These are phyloP conservation scores for Propithecus coquereli DNA, from an alignment of 2,113 vertebrate genomes.

Conservation along the genomic window DNA sequence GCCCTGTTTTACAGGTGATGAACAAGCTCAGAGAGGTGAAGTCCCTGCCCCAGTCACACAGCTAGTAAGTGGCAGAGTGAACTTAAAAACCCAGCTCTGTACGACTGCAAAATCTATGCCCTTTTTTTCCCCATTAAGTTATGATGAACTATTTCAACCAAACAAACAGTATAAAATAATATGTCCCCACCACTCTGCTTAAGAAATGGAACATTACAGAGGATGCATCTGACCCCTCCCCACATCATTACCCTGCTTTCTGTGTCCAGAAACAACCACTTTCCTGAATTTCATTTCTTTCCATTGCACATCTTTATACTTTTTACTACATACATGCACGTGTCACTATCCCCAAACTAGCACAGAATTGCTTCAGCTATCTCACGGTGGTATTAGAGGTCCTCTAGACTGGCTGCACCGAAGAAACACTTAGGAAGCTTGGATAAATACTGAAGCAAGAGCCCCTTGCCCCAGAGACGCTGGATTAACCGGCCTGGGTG, in stretches of 20 bases:
- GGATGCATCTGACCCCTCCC: neutral
- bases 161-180: neutral
- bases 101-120: neutral
- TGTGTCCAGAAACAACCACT: neutral
- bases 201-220: neutral
- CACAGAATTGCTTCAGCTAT: rapidly evolving
- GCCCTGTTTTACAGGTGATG: neutral
- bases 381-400: neutral
- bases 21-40: neutral
- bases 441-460: neutral
- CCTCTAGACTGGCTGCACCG: too few species aligned
- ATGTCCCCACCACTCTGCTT: neutral
- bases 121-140: neutral
- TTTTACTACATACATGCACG: rapidly evolving
- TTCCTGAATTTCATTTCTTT: neutral
- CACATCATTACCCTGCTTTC: rapidly evolving
- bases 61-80: neutral
- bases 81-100: neutral
- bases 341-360: neutral
- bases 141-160: neutral
- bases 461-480: neutral
- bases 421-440: neutral
- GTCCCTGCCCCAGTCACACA: neutral
- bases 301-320: rapidly evolving
- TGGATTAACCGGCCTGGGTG: too few species aligned